Percentiles rank a stretch among this genome's conserved stretches.
These are phyloP conservation scores for Coregonus sp. DNA, from an alignment of 2,797 vertebrate species.

Conservation along the genomic window DNA sequence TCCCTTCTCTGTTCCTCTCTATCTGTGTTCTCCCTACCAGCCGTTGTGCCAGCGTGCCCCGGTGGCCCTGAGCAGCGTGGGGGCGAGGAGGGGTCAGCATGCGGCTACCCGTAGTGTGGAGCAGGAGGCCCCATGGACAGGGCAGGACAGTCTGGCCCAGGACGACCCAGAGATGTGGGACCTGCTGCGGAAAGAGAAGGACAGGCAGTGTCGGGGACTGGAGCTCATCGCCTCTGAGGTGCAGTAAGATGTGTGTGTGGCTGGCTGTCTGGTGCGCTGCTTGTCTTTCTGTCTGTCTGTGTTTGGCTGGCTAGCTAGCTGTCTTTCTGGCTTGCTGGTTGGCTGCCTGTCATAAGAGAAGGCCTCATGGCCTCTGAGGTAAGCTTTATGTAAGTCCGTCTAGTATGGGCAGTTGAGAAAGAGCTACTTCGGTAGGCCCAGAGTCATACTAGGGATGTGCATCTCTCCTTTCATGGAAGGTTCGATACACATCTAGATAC, in stretches of 20 bases:
- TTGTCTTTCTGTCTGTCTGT: too few species aligned
- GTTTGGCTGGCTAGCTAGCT: too few species aligned
- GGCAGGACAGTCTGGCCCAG: constrained; percentile 87
- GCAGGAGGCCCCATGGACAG: constrained; percentile 79
- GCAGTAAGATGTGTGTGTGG: constrained; percentile 7
- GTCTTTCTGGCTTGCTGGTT: too few species aligned
- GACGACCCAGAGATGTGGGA: constrained; percentile 93
- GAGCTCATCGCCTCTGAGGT: constrained; percentile 97
- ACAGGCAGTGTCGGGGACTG: constrained; percentile 89
- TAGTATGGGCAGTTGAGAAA: too few species aligned
- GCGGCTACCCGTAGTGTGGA: constrained; percentile 61
- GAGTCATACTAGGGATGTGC: too few species aligned
- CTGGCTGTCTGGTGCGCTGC: too few species aligned
- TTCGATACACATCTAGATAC: too few species aligned
- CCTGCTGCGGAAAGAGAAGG: constrained; percentile 89
- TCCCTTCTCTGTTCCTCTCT: background rate
- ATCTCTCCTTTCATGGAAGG: too few species aligned
- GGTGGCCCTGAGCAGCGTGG: constrained; percentile 68
- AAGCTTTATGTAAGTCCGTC: too few species aligned
- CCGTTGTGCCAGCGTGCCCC: constrained; percentile 68
- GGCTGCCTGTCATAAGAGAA: too few species aligned
- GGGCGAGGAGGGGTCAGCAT: constrained; percentile 71
- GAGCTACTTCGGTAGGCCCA: too few species aligned
- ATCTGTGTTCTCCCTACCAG: constrained; percentile 42
- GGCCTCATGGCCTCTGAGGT: too few species aligned